These are phyloP conservation scores for Sarotherodon lohbergeri DNA, from an alignment of 2,113 vertebrate genomes.

Conservation along the genomic window DNA sequence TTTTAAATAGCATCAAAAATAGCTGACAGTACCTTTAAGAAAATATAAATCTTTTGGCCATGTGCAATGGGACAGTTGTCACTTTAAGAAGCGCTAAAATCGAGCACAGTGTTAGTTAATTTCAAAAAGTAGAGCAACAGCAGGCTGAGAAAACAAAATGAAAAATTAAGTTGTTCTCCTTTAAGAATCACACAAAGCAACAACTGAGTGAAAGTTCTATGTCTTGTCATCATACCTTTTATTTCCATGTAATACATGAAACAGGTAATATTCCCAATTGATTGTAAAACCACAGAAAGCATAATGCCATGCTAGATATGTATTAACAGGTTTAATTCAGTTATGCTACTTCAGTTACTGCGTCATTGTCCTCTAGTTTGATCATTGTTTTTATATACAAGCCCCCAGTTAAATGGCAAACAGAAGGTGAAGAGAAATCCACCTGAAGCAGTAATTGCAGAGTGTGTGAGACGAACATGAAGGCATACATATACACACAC, in stretches of 20 bases:
- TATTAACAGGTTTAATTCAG: neutral
- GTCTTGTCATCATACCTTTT: neutral
- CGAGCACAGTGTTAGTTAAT: neutral
- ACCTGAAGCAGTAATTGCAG: conserved; percentile 4
- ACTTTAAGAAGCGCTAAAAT: neutral
- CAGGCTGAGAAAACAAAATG: neutral
- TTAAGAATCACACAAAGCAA: neutral
- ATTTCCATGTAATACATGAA: neutral
- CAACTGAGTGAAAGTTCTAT: neutral
- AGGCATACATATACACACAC: neutral
- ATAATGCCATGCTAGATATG: neutral
- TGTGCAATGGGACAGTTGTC: neutral
- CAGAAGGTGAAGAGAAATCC: neutral
- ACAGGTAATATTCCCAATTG: neutral
- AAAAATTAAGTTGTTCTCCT: neutral
- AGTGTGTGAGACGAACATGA: neutral
- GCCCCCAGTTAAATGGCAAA: neutral
- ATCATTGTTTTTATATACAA: neutral
- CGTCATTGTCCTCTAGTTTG: neutral
- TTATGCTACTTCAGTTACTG: neutral
- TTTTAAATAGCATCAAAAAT: neutral
- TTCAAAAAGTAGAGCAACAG: neutral
- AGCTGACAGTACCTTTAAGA: neutral
- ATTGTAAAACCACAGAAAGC: neutral
- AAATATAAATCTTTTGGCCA: neutral